Evolutionary conservation across 2,888 invertebrate species (phyloP), one percentile per base, ranked within the genome.

Genomic region (Trichogramma evanescens): DNA sequence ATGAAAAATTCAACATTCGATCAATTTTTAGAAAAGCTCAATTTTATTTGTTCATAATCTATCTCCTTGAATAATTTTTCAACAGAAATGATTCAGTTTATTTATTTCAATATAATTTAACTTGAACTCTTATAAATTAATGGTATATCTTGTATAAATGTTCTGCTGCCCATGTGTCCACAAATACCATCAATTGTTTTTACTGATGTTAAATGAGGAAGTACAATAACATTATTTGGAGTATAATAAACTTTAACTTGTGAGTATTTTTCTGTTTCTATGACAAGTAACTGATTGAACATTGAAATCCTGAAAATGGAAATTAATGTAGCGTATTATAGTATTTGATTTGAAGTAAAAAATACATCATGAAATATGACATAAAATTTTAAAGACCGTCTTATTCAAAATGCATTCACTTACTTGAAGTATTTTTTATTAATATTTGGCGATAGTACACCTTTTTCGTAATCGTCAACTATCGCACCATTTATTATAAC

Each of bases 401-500:
- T 6, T 40, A 39, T 45, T 45, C 26, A n/a, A 42, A 52, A 54
- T 57, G 6, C 5, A 53, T 50, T 4, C 7, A 54, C 49, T 63
- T 41, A 66, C 65, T 59, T 64, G n/a, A 63, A 39, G 56, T 62
- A 64, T 5, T 5, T n/a, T 7, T 54, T 10, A 6, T 26, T 0
- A 8, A 58, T 57, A 5, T 52, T 38, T 0, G 66, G 67, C 9
- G 70, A 62, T 10, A 65, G 8, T 3, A 68, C 9, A 42, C 70
- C 71, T 5, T 64, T 68, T 6, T 64, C 58, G 13, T 63, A 51
- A 26, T 66, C 51, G 0, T 61, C 58, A 40, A 68, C 41, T 2
- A 57, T 6, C 4, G 60, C 54, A n/a, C 63, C 70, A 49, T 74
- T 64, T 4, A 70, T 52, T 1, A 6, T 65, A 7, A 74, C 63